Base-by-base conservation (phyloP, 92 coral and sea anemone species). In the Scolanthus callimorphus region DNA sequence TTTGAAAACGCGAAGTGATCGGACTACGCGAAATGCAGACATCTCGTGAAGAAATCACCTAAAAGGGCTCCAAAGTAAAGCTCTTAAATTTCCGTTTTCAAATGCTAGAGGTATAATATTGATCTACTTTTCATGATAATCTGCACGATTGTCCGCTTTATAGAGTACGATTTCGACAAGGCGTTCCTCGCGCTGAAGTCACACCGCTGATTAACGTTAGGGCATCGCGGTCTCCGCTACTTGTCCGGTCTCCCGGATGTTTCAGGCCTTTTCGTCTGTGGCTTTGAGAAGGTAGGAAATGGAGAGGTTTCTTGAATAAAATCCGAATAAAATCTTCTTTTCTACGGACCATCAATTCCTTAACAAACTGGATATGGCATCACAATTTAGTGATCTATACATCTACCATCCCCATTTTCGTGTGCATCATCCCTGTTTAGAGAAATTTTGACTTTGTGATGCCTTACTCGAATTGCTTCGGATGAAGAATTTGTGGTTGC, bases 251-350 rank as follows among this genome's bases (percentile, higher is more conserved):
- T 82, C 96, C 96, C 96, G 96, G 76, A 87, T 87, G 72, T 44
- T 0, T 48, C 1, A 53, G 46, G 20, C 59, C 96, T 87, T 83
- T 87, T 82, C 85, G 66, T 51, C 83, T 69, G 96, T 87, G 84
- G 85, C 90, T 78, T 83, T 83, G 54, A 64, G 60, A 87, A 83
- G 96, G 90, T 82, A 65, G 61, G 95, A 60, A 66, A 71, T 31
- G 8, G 10, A 13, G 13, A 17, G 31, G 30, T 15, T 29, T 38
- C 1, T 25, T 21, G 25, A 22, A 2, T 25, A 2, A 17, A 73
- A 85, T 76, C 83, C 65, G 47, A 6, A 50, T 52, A 60, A 63
- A 43, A 86, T 62, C 74, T 8, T 15, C 20, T 37, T 45, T 57
- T 55, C 2, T 17, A 21, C 46, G 28, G 19, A 39, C 59, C 85